Percentiles rank a stretch among this genome's conserved stretches.
These are phyloP conservation scores for Melanchra persicariae DNA, from an alignment of 2,888 invertebrate genomes.

Conservation along the genomic window DNA sequence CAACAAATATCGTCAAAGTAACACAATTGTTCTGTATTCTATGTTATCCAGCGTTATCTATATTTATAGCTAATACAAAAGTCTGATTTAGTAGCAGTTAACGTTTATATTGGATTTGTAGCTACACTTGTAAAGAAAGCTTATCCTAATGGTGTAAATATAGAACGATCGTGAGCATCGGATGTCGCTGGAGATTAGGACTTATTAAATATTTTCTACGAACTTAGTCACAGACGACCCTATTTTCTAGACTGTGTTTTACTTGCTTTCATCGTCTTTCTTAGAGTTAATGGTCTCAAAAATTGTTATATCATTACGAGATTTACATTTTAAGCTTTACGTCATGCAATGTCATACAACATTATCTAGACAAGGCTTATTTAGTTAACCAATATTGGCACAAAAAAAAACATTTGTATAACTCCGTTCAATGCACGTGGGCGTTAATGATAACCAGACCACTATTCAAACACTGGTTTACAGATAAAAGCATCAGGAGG, in stretches of 20 bases:
- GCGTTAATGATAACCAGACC: slow-evolving; percentile 48
- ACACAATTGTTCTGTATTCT: slow-evolving; percentile 26
- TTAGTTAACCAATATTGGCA: slow-evolving; percentile 28
- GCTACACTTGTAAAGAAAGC: slow-evolving; percentile 55
- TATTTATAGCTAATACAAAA: slow-evolving; percentile 38
- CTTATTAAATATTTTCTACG: slow-evolving; percentile 47
- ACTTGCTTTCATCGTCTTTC: slow-evolving; percentile 22
- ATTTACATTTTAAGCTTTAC: slow-evolving; percentile 20
- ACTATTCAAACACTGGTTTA: slow-evolving; percentile 35
- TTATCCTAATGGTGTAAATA: slow-evolving; percentile 56
- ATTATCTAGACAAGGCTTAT: slow-evolving; percentile 24
- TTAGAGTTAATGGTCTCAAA: slow-evolving; percentile 22
- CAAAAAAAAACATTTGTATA: slow-evolving; percentile 28
- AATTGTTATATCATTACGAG: not conserved
- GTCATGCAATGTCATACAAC: slow-evolving; percentile 8
- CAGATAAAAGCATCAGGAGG: slow-evolving; percentile 42
- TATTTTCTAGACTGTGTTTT: slow-evolving; percentile 24
- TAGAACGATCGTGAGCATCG: slow-evolving; percentile 56
- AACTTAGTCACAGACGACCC: slow-evolving; percentile 24
- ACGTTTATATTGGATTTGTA: slow-evolving; percentile 35
- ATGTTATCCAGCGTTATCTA: slow-evolving; percentile 20
- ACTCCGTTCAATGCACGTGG: slow-evolving; percentile 26
- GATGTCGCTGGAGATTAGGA: slow-evolving; percentile 58
- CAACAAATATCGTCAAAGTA: slow-evolving; percentile 33
- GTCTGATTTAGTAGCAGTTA: slow-evolving; percentile 33